These are phyloP conservation scores for Onychomys arenicola DNA, from an alignment of 2,797 vertebrate genomes.

Conservation along the genomic window DNA sequence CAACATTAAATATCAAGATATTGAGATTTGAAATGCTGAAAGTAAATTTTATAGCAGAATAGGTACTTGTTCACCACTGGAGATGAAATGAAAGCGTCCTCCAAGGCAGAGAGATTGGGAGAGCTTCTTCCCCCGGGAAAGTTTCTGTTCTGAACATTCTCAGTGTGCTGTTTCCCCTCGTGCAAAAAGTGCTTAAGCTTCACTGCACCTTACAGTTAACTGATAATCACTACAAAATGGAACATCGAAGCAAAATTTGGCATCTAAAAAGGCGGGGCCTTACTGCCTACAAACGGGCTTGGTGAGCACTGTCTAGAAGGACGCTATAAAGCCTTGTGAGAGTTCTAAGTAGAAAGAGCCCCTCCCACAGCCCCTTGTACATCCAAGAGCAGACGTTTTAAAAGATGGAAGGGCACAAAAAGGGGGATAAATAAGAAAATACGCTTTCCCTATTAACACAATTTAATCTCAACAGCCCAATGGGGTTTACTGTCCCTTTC, in stretches of 20 bases:
- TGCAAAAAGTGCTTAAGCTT: slow-evolving; percentile 66
- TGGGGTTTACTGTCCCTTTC: background rate
- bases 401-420: background rate
- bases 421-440: background rate
- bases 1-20: slow-evolving; percentile 55
- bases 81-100: slow-evolving; percentile 33
- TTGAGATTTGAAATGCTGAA: slow-evolving; percentile 56
- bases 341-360: background rate
- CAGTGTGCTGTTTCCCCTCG: slow-evolving; percentile 26
- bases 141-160: slow-evolving; percentile 28
- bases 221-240: slow-evolving; percentile 76
- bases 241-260: slow-evolving; percentile 64
- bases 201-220: slow-evolving; percentile 69
- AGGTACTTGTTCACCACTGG: slow-evolving; percentile 48
- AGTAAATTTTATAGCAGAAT: slow-evolving; percentile 48
- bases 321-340: background rate
- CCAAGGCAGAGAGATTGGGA: slow-evolving; percentile 42
- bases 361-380: background rate
- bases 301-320: background rate
- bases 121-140: slow-evolving; percentile 61
- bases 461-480: background rate
- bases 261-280: slow-evolving; percentile 23
- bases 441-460: slow-evolving; percentile 1
- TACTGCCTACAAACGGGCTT: slow-evolving; percentile 34
- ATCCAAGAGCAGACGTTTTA: slow-evolving; percentile 29